Evolutionary conservation across 2,113 vertebrate species (phyloP).

Genomic region (Erythrolamprus reginae): DNA sequence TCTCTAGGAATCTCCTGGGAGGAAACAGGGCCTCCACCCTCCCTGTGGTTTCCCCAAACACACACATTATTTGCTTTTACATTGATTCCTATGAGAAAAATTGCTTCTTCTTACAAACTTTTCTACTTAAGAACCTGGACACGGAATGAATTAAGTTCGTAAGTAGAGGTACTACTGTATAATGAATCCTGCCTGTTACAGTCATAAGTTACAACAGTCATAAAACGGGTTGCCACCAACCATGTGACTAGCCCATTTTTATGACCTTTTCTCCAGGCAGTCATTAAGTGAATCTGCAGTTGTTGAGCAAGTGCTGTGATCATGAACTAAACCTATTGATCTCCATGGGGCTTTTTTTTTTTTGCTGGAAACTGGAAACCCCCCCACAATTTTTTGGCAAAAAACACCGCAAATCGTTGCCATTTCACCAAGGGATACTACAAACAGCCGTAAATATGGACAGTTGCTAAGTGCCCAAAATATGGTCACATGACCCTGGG

Average conservation of each 20-base stretch:
- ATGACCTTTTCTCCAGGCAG: neutral
- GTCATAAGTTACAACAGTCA: neutral
- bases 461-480: neutral
- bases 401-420: neutral
- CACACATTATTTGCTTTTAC: too few relatives aligned
- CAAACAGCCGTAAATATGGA: neutral
- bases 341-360: neutral
- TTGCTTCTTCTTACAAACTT: too few relatives aligned
- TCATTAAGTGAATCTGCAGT: neutral
- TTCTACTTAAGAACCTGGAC: too few relatives aligned
- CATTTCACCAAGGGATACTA: neutral
- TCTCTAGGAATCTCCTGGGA: too few relatives aligned
- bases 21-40: too few relatives aligned
- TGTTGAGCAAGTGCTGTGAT: neutral
- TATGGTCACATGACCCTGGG: too few relatives aligned
- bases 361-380: neutral
- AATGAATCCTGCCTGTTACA: neutral
- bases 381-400: neutral
- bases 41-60: too few relatives aligned
- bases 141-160: too few relatives aligned
- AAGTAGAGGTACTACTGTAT: too few relatives aligned
- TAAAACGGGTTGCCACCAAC: neutral
- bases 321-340: neutral
- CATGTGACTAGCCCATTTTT: neutral
- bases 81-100: too few relatives aligned